phyloP scores from a whole-genome alignment of 2,113 vertebrate genomes.

The Melanostigma gelatinosum region DNA sequence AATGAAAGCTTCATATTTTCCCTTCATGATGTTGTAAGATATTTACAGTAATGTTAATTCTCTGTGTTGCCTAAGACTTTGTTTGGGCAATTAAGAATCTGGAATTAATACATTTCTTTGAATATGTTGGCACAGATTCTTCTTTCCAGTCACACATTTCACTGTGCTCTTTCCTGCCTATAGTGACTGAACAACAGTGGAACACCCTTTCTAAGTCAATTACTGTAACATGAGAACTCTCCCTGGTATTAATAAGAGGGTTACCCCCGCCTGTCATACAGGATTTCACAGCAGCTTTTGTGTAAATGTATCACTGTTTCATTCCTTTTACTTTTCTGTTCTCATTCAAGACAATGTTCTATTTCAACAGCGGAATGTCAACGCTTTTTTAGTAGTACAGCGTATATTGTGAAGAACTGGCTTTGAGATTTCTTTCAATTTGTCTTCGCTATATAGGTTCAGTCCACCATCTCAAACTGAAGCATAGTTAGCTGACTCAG shows the following conservation, averaged over 20 bases:
- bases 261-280: conserved; percentile 7
- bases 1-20: background rate
- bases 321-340: background rate
- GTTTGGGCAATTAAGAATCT: background rate
- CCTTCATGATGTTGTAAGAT: background rate
- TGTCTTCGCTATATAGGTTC: conserved; percentile 14
- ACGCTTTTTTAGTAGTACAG: background rate
- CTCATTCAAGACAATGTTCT: background rate
- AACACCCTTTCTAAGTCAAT: background rate
- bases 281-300: conserved; percentile 23
- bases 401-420: background rate
- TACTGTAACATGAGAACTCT: background rate
- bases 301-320: background rate
- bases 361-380: background rate
- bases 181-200: background rate
- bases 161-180: background rate
- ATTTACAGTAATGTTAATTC: background rate
- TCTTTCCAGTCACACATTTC: background rate
- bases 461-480: conserved; percentile 9
- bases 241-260: conserved; percentile 13
- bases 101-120: background rate
- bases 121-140: background rate
- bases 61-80: background rate
- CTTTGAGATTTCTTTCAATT: conserved; percentile 5
- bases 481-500: conserved; percentile 42